Evolutionary conservation across 1,140 invertebrate species (phyloP).

Genomic region (Camponotus floridanus): DNA sequence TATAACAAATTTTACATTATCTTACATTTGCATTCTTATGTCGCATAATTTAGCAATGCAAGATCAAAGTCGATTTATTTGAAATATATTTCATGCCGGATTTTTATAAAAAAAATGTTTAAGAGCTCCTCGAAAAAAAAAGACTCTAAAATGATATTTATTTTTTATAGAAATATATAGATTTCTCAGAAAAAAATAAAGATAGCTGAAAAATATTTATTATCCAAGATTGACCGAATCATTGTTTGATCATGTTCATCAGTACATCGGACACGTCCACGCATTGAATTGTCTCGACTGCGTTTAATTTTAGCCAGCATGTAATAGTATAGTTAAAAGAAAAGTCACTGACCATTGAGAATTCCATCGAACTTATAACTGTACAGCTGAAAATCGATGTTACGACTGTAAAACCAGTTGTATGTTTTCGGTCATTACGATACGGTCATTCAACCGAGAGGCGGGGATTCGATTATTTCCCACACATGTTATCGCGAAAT

Average conservation of each 20-base stretch:
- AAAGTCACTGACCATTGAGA: constrained; percentile 61
- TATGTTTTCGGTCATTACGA: constrained; percentile 44
- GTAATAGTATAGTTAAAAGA: neutral
- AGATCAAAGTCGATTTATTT: neutral
- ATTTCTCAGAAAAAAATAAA: neutral
- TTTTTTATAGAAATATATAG: too few species aligned
- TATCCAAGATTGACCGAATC: neutral
- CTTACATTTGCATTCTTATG: neutral
- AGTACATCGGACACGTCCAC: neutral
- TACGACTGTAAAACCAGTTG: neutral
- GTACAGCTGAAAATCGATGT: constrained; percentile 46
- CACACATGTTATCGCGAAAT: constrained; percentile 9
- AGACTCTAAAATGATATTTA: neutral
- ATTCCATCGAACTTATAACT: neutral
- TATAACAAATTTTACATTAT: neutral
- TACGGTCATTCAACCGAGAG: constrained; percentile 48
- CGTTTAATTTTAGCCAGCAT: constrained; percentile 52
- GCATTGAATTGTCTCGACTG: constrained; percentile 3
- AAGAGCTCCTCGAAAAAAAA: neutral
- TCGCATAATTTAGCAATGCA: neutral
- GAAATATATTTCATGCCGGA: neutral
- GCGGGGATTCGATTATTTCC: neutral
- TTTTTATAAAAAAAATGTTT: neutral
- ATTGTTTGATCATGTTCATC: neutral
- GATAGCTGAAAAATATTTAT: neutral